Percentiles rank a stretch among this genome's conserved stretches.
Evolutionary conservation across 2,113 vertebrate genomes (phyloP).

Genomic region (Grammomys surdaster): DNA sequence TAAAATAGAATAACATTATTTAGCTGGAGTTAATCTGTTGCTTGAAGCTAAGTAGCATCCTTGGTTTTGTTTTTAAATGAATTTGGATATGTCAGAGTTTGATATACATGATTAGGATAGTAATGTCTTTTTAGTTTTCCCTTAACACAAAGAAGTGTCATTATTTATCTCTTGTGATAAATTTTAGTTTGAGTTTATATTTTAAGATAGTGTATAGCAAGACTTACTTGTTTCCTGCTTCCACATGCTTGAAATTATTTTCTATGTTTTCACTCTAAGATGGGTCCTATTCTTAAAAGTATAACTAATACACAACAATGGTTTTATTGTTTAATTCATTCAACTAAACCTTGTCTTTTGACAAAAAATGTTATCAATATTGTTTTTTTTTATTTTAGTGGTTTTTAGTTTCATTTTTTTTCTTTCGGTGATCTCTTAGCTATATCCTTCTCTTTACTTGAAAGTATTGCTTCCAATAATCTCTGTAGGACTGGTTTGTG

Average conservation of each 20-base stretch:
- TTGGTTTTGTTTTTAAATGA: background rate
- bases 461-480: background rate
- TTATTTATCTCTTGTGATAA: background rate
- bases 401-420: background rate
- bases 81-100: background rate
- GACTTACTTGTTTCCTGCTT: background rate
- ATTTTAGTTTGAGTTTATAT: background rate
- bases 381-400: background rate
- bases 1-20: background rate
- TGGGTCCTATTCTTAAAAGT: background rate
- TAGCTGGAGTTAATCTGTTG: background rate
- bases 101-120: background rate
- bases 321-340: background rate
- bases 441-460: background rate
- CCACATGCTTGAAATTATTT: background rate
- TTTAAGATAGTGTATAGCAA: background rate
- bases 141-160: background rate
- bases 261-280: background rate
- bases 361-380: background rate
- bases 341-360: background rate
- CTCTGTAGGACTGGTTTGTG: background rate
- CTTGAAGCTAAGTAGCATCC: background rate
- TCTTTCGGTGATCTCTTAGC: background rate
- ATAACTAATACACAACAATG: background rate
- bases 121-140: background rate